phyloP scores from a whole-genome alignment of 2,888 invertebrate genomes.

The Calliphora vomitoria region DNA sequence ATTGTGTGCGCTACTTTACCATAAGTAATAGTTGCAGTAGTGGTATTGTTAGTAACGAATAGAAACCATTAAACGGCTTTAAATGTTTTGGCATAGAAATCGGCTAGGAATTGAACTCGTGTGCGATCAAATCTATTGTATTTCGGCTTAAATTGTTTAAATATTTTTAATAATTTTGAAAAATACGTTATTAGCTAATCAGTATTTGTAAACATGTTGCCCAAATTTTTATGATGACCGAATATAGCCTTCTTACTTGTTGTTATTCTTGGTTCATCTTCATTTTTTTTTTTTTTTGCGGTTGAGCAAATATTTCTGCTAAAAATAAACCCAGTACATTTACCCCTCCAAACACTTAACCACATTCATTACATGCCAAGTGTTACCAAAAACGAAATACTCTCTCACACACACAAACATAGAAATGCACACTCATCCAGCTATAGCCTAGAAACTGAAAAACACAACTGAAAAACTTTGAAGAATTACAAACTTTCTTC shows the following conservation, averaged over 20 bases:
- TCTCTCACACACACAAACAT: not conserved
- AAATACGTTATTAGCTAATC: no score
- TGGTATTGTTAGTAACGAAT: no score
- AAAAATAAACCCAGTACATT: slow-evolving; percentile 24
- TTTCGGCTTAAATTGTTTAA: no score
- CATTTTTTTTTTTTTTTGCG: not conserved
- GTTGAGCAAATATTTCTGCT: not conserved
- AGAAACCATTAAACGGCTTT: no score
- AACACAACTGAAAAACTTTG: slow-evolving; percentile 49
- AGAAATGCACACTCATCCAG: not conserved
- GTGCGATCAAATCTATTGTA: no score
- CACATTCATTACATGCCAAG: slow-evolving; percentile 47
- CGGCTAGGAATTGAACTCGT: no score
- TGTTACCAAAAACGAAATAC: slow-evolving; percentile 43
- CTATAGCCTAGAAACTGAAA: slow-evolving; percentile 29
- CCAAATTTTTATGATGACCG: not conserved
- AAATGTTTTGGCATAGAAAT: no score
- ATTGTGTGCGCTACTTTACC: not conserved
- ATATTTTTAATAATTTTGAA: no score
- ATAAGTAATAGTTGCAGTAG: no score
- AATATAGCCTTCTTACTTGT: not conserved
- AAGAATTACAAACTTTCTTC: slow-evolving; percentile 69
- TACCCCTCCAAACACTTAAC: slow-evolving; percentile 36
- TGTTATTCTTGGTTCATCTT: not conserved
- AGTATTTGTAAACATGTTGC: no score